These are phyloP conservation scores for Drosophila stalkeri DNA, from an alignment of 2,888 invertebrate genomes.

Conservation along the genomic window DNA sequence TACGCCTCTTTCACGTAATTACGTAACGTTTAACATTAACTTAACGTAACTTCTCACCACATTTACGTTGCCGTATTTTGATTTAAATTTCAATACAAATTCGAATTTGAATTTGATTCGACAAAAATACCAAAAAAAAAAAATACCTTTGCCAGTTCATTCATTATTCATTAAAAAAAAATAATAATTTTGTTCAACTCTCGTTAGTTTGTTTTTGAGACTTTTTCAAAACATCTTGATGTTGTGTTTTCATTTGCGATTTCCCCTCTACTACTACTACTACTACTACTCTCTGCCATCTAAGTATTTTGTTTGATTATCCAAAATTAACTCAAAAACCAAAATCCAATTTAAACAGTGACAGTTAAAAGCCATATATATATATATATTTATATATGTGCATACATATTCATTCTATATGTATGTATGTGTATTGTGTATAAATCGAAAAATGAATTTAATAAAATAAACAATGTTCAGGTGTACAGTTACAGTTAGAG, in stretches of 20 bases:
- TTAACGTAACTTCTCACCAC: slow-evolving; percentile 42
- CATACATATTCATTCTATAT: slow-evolving; percentile 7
- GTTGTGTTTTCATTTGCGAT: slow-evolving; percentile 83
- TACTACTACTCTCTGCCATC: slow-evolving; percentile 31
- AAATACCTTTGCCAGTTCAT: slow-evolving; percentile 21
- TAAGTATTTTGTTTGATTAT: slow-evolving; percentile 47
- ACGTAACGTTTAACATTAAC: slow-evolving; percentile 16
- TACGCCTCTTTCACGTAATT: slow-evolving; percentile 61
- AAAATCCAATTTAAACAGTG: slow-evolving; percentile 50
- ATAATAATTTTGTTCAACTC: slow-evolving; percentile 57
- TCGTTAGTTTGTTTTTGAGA: slow-evolving; percentile 73
- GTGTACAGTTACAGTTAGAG: slow-evolving; percentile 46
- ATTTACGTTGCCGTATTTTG: slow-evolving; percentile 38
- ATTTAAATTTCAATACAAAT: slow-evolving; percentile 6
- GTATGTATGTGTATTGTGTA: slow-evolving; percentile 10
- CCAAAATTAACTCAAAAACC: slow-evolving; percentile 24
- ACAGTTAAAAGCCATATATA: slow-evolving; percentile 25
- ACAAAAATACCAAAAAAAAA: slow-evolving; percentile 18
- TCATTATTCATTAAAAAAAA: slow-evolving; percentile 9
- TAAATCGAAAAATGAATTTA: slow-evolving; percentile 15
- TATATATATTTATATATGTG: slow-evolving; percentile 18
- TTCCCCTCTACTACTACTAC: slow-evolving; percentile 34
- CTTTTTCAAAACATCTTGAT: slow-evolving; percentile 82
- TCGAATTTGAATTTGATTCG: slow-evolving; percentile 6
- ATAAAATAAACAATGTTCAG: slow-evolving; percentile 14